These are phyloP conservation scores for Drosophila quinaria DNA, from an alignment of 2,888 invertebrate genomes.

Conservation along the genomic window DNA sequence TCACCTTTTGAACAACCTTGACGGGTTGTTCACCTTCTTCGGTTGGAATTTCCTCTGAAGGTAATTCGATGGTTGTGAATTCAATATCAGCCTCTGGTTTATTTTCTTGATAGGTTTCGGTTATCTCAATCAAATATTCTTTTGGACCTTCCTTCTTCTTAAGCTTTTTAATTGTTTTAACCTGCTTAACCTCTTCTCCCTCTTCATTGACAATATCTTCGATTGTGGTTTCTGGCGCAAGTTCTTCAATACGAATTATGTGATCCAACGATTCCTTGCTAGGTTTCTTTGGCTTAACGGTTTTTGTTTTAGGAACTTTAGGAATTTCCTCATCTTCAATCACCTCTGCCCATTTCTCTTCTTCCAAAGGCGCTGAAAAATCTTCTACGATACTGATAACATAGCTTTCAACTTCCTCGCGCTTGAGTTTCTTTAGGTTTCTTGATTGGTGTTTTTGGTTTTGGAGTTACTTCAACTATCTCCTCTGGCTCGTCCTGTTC, in stretches of 20 bases:
- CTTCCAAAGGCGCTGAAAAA: slow-evolving; percentile 11
- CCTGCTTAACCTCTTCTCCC: slow-evolving; percentile 80
- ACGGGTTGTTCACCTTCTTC: slow-evolving; percentile 42
- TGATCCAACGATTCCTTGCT: slow-evolving; percentile 41
- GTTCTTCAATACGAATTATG: slow-evolving; percentile 67
- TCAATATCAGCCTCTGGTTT: slow-evolving; percentile 85
- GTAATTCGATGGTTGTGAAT: slow-evolving; percentile 82
- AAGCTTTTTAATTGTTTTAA: slow-evolving; percentile 80
- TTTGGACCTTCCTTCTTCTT: slow-evolving; percentile 84
- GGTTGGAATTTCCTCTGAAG: slow-evolving; percentile 40
- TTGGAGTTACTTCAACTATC: slow-evolving; percentile 28
- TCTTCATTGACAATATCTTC: slow-evolving; percentile 82
- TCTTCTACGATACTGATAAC: slow-evolving; percentile 72
- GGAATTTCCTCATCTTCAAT: slow-evolving; percentile 20
- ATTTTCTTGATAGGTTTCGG: slow-evolving; percentile 84
- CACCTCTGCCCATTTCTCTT: neutral
- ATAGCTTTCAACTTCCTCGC: slow-evolving; percentile 67
- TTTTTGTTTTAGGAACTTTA: slow-evolving; percentile 28
- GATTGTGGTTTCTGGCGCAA: slow-evolving; percentile 82
- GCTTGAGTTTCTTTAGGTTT: slow-evolving; percentile 62
- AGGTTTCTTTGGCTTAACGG: slow-evolving; percentile 40
- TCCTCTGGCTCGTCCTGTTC: slow-evolving; percentile 50
- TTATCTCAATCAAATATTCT: slow-evolving; percentile 84
- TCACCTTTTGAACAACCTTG: slow-evolving; percentile 72
- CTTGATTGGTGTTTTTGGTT: slow-evolving; percentile 55